phyloP scores from a whole-genome alignment of 1,140 invertebrate species.

The Oedothorax gibbosus region DNA sequence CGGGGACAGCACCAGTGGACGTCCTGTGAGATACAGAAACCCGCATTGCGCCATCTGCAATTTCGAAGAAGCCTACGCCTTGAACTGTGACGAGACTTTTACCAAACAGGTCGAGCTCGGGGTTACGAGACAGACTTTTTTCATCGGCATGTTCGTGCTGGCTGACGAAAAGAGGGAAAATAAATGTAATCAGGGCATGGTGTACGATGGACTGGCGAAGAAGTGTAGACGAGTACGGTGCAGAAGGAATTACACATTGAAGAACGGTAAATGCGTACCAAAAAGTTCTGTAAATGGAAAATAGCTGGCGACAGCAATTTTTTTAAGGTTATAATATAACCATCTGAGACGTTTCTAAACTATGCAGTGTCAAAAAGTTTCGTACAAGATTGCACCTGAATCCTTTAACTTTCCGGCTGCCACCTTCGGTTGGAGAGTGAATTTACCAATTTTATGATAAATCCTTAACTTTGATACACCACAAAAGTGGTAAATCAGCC shows the following conservation, averaged over 20 bases:
- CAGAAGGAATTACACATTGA: neutral
- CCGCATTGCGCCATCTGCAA: constrained; percentile 29
- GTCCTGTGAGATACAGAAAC: constrained; percentile 1
- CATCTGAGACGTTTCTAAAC: too few relatives aligned
- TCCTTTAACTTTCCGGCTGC: too few relatives aligned
- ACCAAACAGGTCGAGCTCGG: neutral
- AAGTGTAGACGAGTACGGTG: neutral
- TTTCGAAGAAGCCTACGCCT: neutral
- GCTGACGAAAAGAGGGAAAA: neutral
- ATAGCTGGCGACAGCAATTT: neutral
- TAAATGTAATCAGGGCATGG: neutral
- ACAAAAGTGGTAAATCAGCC: too few relatives aligned
- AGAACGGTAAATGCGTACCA: neutral
- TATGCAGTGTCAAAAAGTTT: too few relatives aligned
- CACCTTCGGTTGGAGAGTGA: too few relatives aligned
- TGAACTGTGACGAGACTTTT: neutral
- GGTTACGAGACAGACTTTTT: too few relatives aligned
- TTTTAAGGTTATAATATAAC: too few relatives aligned
- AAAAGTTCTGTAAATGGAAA: neutral
- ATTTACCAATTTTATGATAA: too few relatives aligned
- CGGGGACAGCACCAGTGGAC: neutral
- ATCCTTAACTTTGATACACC: too few relatives aligned
- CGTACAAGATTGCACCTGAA: too few relatives aligned
- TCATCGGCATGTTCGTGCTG: neutral
- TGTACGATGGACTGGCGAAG: neutral